These are phyloP conservation scores for Diaphora mendica DNA, from an alignment of 2,888 invertebrate species.

Conservation along the genomic window DNA sequence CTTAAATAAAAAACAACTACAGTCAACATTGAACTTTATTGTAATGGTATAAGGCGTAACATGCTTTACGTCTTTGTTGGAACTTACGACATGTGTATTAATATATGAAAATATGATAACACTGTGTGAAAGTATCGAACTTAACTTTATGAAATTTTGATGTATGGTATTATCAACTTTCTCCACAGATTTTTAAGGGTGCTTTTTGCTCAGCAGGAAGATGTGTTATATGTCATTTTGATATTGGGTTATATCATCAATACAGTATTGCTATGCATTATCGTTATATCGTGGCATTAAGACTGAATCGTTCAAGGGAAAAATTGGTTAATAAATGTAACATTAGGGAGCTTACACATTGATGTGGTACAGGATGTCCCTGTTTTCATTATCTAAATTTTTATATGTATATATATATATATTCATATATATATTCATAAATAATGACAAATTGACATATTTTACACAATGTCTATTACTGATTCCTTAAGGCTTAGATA, in stretches of 20 bases:
- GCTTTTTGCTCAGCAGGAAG: slow-evolving; percentile 22
- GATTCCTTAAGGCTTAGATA: background rate
- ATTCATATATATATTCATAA: too few relatives aligned
- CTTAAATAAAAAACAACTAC: slow-evolving; percentile 21
- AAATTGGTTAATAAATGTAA: slow-evolving; percentile 83
- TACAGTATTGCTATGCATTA: slow-evolving; percentile 79
- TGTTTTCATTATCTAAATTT: background rate
- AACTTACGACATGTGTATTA: slow-evolving; percentile 11
- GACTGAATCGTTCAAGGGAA: slow-evolving; percentile 80
- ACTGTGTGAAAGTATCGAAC: slow-evolving; percentile 80
- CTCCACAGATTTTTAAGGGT: slow-evolving; percentile 11
- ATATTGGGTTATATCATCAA: slow-evolving; percentile 65
- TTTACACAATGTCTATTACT: background rate
- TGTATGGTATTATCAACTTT: slow-evolving; percentile 37
- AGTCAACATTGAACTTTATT: slow-evolving; percentile 33
- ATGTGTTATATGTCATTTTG: slow-evolving; percentile 52
- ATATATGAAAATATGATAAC: slow-evolving; percentile 72
- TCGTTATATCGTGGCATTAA: slow-evolving; percentile 80
- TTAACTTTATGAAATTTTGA: slow-evolving; percentile 71
- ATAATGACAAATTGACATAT: background rate
- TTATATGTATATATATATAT: background rate
- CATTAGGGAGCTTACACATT: slow-evolving; percentile 48
- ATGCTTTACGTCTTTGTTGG: slow-evolving; percentile 6
- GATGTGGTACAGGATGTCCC: background rate
- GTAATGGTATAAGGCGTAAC: background rate